phyloP scores from a whole-genome alignment of 2,888 invertebrate genomes.

The Dryadula phaetusa region DNA sequence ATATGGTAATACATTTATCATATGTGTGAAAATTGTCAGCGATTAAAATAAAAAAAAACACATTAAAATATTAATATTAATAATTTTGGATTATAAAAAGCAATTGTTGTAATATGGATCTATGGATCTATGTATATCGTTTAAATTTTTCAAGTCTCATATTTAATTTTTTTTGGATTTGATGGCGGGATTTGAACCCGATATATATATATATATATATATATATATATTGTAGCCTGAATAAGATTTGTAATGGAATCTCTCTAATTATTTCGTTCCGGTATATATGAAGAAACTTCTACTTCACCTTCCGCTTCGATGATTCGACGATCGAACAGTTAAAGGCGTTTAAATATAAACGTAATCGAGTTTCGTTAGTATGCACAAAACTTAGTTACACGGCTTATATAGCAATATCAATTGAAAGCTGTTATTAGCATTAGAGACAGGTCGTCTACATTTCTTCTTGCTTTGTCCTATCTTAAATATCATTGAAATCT shows the following conservation, averaged over 20 bases:
- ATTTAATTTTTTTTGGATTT: too few relatives aligned
- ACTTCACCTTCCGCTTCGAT: slow-evolving; percentile 79
- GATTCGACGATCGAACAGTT: slow-evolving; percentile 61
- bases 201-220: too few relatives aligned
- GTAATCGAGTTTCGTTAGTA: slow-evolving; percentile 55
- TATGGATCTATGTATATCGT: too few relatives aligned
- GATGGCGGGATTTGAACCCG: too few relatives aligned
- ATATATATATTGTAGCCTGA: slow-evolving; percentile 68
- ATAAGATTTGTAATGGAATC: slow-evolving; percentile 83
- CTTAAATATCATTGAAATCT: background rate
- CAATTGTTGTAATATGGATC: too few relatives aligned
- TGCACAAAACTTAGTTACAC: slow-evolving; percentile 36
- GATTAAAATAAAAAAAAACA: background rate
- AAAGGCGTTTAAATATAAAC: slow-evolving; percentile 56
- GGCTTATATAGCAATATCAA: background rate
- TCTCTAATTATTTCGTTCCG: slow-evolving; percentile 75
- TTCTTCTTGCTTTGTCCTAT: background rate
- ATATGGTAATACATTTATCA: slow-evolving; percentile 23
- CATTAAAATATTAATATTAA: background rate
- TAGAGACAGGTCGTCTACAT: background rate
- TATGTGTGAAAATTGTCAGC: slow-evolving; percentile 14
- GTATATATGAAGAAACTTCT: slow-evolving; percentile 79
- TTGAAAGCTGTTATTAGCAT: background rate
- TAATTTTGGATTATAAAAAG: too few relatives aligned
- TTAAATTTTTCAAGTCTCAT: too few relatives aligned